These are phyloP conservation scores for Drosophila prolongata DNA, from an alignment of 2,888 invertebrate genomes.

Conservation along the genomic window DNA sequence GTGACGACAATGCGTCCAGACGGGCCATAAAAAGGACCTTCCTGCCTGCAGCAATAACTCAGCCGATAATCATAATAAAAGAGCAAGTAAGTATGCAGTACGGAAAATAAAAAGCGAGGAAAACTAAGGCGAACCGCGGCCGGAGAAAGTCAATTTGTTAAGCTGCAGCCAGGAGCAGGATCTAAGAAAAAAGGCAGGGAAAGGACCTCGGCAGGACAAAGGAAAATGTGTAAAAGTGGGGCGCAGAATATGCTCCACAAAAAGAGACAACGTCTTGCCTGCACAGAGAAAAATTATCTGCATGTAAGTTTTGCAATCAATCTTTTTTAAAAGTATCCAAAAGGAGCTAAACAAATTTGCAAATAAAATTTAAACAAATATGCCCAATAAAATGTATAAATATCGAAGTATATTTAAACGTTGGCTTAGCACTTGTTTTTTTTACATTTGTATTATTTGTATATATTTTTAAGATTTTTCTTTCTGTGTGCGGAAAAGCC, in stretches of 20 bases:
- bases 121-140: slow-evolving; percentile 65
- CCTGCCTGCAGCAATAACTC: slow-evolving; percentile 76
- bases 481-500: slow-evolving; percentile 11
- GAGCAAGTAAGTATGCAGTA: slow-evolving; percentile 61
- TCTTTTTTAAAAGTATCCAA: too few relatives aligned
- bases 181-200: slow-evolving; percentile 10
- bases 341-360: too few relatives aligned
- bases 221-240: slow-evolving; percentile 49
- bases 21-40: slow-evolving; percentile 52
- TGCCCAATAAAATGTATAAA: too few relatives aligned
- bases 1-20: slow-evolving; percentile 73
- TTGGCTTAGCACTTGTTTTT: too few relatives aligned
- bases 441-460: too few relatives aligned
- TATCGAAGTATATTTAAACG: too few relatives aligned
- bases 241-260: slow-evolving; percentile 59
- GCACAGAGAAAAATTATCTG: not conserved
- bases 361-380: too few relatives aligned
- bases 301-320: too few relatives aligned
- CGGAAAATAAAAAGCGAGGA: slow-evolving; percentile 22
- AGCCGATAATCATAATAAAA: slow-evolving; percentile 76
- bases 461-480: not conserved
- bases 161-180: slow-evolving; percentile 62
- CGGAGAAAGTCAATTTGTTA: slow-evolving; percentile 79
- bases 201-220: slow-evolving; percentile 14
- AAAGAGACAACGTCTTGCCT: slow-evolving; percentile 10